phyloP scores from a whole-genome alignment of 1,140 invertebrate species.

The Eriocheir sinensis region DNA sequence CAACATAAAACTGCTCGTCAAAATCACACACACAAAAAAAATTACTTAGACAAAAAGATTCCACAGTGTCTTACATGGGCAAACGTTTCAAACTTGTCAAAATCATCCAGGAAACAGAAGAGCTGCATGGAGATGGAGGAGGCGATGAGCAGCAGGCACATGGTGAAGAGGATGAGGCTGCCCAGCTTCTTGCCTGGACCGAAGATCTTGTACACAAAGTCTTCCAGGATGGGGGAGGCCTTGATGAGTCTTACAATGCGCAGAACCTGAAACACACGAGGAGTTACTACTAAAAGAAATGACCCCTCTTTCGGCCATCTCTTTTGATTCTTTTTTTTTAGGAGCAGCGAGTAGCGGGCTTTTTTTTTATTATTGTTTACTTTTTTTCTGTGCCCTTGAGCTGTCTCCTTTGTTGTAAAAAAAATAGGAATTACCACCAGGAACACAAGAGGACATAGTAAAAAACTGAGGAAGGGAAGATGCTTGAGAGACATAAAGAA shows the following conservation, averaged over 20 bases:
- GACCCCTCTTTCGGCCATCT: background rate
- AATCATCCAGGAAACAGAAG: constrained; percentile 95
- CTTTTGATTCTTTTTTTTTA: background rate
- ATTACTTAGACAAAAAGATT: too few species aligned
- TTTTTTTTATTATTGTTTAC: background rate
- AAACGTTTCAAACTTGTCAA: constrained; percentile 99
- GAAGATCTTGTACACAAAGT: constrained; percentile 99
- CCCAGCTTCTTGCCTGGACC: constrained; percentile 99
- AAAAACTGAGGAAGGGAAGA: too few species aligned
- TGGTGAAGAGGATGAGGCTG: constrained; percentile 98
- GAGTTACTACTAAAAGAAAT: background rate
- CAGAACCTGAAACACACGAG: constrained; percentile 87
- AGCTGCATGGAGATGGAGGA: constrained; percentile 99
- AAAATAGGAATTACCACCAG: too few species aligned
- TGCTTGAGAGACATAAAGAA: too few species aligned
- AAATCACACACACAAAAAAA: too few species aligned
- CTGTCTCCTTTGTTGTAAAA: background rate
- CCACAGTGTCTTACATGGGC: constrained; percentile 94
- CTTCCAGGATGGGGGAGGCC: constrained; percentile 98
- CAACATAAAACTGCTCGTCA: too few species aligned
- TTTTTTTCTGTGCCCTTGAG: background rate
- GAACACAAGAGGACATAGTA: too few species aligned
- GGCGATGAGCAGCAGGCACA: constrained; percentile 99
- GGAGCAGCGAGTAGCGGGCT: too few species aligned
- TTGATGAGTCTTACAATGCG: constrained; percentile 98